phyloP scores from a whole-genome alignment of 2,888 invertebrate genomes.

The Liopterus haemorrhoidalis region DNA sequence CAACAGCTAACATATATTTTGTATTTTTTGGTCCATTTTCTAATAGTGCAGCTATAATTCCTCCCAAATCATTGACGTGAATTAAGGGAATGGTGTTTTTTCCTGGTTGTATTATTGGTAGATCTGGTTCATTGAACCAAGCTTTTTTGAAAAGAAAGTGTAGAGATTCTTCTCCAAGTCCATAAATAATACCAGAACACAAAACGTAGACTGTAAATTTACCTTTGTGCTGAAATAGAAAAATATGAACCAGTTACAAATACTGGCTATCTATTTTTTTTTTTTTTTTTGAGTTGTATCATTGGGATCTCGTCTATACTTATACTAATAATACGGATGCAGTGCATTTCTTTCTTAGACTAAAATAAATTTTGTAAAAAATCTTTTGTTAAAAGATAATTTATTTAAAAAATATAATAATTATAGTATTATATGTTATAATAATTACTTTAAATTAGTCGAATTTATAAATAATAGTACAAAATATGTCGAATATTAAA shows the following conservation, averaged over 20 bases:
- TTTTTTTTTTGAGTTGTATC: too few relatives aligned
- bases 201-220: constrained; percentile 51
- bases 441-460: too few relatives aligned
- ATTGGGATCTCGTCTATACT: too few relatives aligned
- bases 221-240: constrained; percentile 34
- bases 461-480: too few relatives aligned
- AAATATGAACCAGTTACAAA: constrained; percentile 11
- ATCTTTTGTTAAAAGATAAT: constrained; percentile 1
- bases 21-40: constrained; percentile 51
- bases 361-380: constrained; percentile 4
- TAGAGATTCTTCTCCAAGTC: constrained; percentile 56
- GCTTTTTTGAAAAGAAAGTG: constrained; percentile 61
- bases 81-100: constrained; percentile 57
- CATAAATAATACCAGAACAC: constrained; percentile 57
- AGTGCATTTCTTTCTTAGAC: too few relatives aligned
- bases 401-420: constrained; percentile 12
- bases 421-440: constrained; percentile 1
- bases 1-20: constrained; percentile 59
- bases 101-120: constrained; percentile 57
- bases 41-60: constrained; percentile 40
- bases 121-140: constrained; percentile 55
- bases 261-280: too few relatives aligned
- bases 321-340: too few relatives aligned
- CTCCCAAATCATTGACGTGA: constrained; percentile 56
- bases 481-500: too few relatives aligned